Evolutionary conservation across 2,113 vertebrate genomes (phyloP).

Genomic region (Ia io): DNA sequence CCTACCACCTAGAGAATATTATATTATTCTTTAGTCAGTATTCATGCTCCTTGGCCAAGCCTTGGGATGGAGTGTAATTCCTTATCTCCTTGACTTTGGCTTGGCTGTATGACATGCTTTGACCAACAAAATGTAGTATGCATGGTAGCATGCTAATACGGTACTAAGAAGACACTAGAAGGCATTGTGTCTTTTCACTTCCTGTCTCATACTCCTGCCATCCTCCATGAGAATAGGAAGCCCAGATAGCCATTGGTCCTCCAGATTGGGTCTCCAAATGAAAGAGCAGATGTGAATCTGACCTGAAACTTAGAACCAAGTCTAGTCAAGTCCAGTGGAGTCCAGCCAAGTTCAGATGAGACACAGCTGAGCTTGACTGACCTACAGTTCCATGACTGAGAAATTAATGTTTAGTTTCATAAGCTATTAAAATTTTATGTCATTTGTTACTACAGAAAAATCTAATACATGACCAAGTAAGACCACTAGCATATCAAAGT

Average conservation of each 20-base stretch:
- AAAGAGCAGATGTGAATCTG: not conserved
- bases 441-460: not conserved
- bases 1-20: not conserved
- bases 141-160: not conserved
- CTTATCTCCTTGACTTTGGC: not conserved
- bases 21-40: not conserved
- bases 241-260: not conserved
- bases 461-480: not conserved
- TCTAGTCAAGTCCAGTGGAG: not conserved
- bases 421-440: not conserved
- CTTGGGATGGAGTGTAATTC: not conserved
- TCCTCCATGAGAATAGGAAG: not conserved
- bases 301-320: not conserved
- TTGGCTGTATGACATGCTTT: not conserved
- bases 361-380: not conserved
- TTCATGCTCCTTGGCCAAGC: not conserved
- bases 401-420: not conserved
- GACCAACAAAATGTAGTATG: too few species aligned
- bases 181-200: not conserved
- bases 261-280: not conserved
- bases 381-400: not conserved
- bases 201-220: not conserved
- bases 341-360: not conserved
- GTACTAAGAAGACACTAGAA: not conserved
- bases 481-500: not conserved